A percentile compares a stretch with the other conserved stretches of the same genome.
Conservation (phyloP, 2,888 invertebrate species). For the Cistogaster globosa region DNA sequence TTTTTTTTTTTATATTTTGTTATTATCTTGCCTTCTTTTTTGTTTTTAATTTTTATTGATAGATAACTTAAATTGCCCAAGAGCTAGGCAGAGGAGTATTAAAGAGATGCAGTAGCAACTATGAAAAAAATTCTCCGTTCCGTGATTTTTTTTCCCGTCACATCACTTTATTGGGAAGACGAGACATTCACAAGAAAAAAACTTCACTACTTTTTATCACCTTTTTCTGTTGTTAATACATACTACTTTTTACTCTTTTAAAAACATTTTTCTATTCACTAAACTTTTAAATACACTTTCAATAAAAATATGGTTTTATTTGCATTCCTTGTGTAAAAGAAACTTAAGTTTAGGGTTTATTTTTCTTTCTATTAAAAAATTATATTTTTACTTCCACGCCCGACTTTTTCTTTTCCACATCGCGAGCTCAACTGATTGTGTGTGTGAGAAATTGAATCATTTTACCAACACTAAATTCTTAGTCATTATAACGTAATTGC, state of each 20-base stretch:
- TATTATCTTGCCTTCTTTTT: slow-evolving; percentile 14
- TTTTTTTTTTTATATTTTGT: slow-evolving; percentile 27
- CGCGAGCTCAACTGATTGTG: slow-evolving; percentile 67
- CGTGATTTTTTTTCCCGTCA: slow-evolving; percentile 59
- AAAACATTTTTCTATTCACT: slow-evolving; percentile 29
- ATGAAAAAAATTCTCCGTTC: slow-evolving; percentile 46
- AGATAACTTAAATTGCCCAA: slow-evolving; percentile 73
- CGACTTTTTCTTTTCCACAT: slow-evolving; percentile 72
- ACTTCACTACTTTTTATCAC: slow-evolving; percentile 35
- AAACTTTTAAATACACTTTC: slow-evolving; percentile 44
- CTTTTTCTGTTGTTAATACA: slow-evolving; percentile 28
- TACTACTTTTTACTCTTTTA: slow-evolving; percentile 23
- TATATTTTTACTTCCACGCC: slow-evolving; percentile 73
- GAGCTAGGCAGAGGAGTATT: slow-evolving; percentile 23
- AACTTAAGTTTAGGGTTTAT: slow-evolving; percentile 42
- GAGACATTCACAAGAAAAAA: slow-evolving; percentile 26
- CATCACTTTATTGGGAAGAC: slow-evolving; percentile 33
- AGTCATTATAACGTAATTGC: slow-evolving; percentile 33
- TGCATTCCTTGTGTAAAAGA: slow-evolving; percentile 43
- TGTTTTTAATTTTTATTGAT: slow-evolving; percentile 54
- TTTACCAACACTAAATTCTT: slow-evolving; percentile 62
- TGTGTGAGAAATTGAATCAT: slow-evolving; percentile 44
- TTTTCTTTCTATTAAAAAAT: slow-evolving; percentile 31
- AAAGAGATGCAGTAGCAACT: slow-evolving; percentile 22
- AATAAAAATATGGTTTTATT: slow-evolving; percentile 22